phyloP scores from a whole-genome alignment of 2,888 invertebrate species.

The Troides oblongomaculatus region DNA sequence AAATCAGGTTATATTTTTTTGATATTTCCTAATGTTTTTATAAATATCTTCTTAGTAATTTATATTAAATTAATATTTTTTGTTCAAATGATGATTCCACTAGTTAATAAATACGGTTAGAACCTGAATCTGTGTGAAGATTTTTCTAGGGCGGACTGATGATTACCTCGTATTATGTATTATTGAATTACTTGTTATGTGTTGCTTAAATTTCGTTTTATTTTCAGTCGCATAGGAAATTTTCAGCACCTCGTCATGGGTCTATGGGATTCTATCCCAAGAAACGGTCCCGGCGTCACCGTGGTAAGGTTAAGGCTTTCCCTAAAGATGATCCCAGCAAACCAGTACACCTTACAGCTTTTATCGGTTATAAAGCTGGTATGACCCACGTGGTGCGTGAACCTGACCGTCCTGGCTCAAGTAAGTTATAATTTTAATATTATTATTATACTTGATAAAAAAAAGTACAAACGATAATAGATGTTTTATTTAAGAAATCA shows the following conservation, averaged over 20 bases:
- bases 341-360: constrained; percentile 98
- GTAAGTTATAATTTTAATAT: constrained; percentile 81
- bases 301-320: constrained; percentile 99
- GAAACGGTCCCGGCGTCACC: constrained; percentile 96
- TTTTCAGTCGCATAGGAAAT: constrained; percentile 98
- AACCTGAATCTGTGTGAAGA: constrained; percentile 85
- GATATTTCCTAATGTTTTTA: not conserved
- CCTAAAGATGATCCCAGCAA: constrained; percentile 98
- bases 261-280: constrained; percentile 99
- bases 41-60: not conserved
- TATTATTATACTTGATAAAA: not conserved
- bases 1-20: not conserved
- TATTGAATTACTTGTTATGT: not conserved
- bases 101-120: constrained; percentile 83
- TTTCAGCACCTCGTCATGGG: constrained; percentile 99
- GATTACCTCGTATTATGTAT: constrained; percentile 10
- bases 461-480: not conserved
- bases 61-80: constrained; percentile 9
- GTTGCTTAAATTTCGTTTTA: constrained; percentile 14
- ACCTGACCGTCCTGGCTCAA: constrained; percentile 98
- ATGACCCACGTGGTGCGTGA: constrained; percentile 99
- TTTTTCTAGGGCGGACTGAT: constrained; percentile 89
- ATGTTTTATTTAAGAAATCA: constrained; percentile 86
- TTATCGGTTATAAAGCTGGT: constrained; percentile 99
- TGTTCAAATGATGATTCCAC: constrained; percentile 82